Evolutionary conservation across 2,888 invertebrate species (phyloP).

Genomic region (Aelia acuminata): DNA sequence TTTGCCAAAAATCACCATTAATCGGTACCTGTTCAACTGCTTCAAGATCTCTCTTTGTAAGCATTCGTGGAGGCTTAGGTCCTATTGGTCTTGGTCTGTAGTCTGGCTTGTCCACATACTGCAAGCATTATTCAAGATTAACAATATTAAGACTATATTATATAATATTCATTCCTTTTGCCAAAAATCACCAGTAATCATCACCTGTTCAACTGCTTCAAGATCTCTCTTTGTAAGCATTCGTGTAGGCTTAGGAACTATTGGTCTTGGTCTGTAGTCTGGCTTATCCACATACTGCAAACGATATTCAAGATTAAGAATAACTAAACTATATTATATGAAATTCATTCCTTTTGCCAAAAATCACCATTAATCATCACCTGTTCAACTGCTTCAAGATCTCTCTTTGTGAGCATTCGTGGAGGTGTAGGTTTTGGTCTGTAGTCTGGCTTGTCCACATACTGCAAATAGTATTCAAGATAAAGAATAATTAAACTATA

Average conservation of each 20-base stretch:
- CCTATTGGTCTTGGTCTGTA: slow-evolving; percentile 31
- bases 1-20: not conserved
- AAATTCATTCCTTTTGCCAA: no score
- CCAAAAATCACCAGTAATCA: not conserved
- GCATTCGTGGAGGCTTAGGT: not conserved
- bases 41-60: not conserved
- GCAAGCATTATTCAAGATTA: not conserved
- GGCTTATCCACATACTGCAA: slow-evolving; percentile 11
- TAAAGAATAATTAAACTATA: no score
- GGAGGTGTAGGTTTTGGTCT: not conserved
- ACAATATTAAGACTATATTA: no score
- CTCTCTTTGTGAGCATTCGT: not conserved
- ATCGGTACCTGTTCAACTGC: not conserved
- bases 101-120: slow-evolving; percentile 7
- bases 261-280: slow-evolving; percentile 9
- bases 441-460: not conserved
- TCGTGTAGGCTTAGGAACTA: not conserved
- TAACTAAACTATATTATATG: no score
- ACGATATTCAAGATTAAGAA: no score
- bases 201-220: slow-evolving; percentile 8
- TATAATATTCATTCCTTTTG: no score
- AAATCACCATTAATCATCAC: not conserved
- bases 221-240: not conserved
- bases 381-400: not conserved
- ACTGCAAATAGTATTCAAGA: not conserved